These are phyloP conservation scores for Corynorhinus townsendii DNA, from an alignment of 2,113 vertebrate species.

Conservation along the genomic window DNA sequence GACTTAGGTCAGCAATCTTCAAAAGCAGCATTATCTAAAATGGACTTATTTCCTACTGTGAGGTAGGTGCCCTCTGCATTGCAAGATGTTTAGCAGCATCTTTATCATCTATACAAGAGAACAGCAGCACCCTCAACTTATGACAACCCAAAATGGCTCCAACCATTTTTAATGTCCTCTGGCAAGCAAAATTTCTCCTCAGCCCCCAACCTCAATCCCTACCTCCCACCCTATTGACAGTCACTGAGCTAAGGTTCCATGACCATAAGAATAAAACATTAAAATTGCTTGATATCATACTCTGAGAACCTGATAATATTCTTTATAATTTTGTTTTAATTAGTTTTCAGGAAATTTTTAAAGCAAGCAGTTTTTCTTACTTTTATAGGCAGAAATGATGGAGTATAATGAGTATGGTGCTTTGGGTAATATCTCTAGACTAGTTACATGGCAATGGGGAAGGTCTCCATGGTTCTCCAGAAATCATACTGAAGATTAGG, in stretches of 20 bases:
- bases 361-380: neutral
- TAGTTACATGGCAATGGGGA: neutral
- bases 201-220: rapidly evolving
- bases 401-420: neutral
- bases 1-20: neutral
- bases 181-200: neutral
- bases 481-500: neutral
- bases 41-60: neutral
- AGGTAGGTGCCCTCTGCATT: neutral
- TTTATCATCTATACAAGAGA: neutral
- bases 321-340: neutral
- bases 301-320: neutral
- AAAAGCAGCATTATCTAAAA: neutral
- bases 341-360: slow-evolving; percentile 1
- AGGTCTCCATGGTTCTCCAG: neutral
- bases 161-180: neutral
- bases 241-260: neutral
- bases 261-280: neutral
- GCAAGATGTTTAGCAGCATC: neutral
- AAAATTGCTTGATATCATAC: neutral
- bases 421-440: neutral
- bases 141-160: neutral
- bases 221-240: neutral
- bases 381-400: neutral
- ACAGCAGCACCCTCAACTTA: neutral